Evolutionary conservation across 2,888 invertebrate species (phyloP).

Genomic region (Diloba caeruleocephala): DNA sequence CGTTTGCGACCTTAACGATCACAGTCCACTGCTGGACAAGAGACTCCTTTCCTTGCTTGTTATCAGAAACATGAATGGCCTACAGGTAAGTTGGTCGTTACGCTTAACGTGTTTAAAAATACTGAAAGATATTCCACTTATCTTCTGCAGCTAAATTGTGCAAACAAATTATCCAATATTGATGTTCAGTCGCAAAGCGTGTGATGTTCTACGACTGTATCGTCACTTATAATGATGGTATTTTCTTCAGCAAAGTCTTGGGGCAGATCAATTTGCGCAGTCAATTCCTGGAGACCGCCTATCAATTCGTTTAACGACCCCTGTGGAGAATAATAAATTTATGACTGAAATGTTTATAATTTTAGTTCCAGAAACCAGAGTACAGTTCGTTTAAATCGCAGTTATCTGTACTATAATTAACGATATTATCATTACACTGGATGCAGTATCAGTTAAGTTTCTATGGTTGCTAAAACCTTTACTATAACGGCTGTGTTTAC

Average conservation of each 20-base stretch:
- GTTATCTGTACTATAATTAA: too few relatives aligned
- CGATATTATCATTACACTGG: too few relatives aligned
- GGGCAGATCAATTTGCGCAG: constrained; percentile 80
- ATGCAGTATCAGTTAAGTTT: too few relatives aligned
- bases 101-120: too few relatives aligned
- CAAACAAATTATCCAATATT: neutral
- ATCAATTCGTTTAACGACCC: constrained; percentile 76
- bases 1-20: too few relatives aligned
- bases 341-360: neutral
- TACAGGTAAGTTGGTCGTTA: too few relatives aligned
- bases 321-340: constrained; percentile 56
- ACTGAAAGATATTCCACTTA: neutral
- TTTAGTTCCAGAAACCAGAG: too few relatives aligned
- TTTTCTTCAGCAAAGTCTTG: constrained; percentile 78
- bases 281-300: constrained; percentile 78
- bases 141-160: neutral
- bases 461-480: too few relatives aligned
- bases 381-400: too few relatives aligned
- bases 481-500: too few relatives aligned
- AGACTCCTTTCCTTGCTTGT: too few relatives aligned
- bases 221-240: constrained; percentile 79
- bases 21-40: too few relatives aligned
- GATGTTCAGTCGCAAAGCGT: constrained; percentile 73
- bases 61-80: neutral
- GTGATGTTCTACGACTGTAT: constrained; percentile 80